Evolutionary conservation across 2,113 vertebrate genomes (phyloP).

Genomic region (Campylorhamphus procurvoides): DNA sequence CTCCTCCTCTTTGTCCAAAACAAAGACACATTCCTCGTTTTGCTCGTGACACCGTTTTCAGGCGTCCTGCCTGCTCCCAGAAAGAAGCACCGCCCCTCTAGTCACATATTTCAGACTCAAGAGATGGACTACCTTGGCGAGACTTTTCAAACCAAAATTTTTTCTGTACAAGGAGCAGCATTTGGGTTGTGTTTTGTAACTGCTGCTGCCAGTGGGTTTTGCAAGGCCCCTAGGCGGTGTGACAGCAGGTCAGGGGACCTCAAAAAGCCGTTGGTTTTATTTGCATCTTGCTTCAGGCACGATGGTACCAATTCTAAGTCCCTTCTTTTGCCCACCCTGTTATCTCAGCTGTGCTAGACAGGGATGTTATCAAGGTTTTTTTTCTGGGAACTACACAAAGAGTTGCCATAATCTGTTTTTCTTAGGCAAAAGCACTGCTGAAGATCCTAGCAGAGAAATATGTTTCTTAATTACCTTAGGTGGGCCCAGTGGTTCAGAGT

Average conservation of each 20-base stretch:
- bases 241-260: neutral
- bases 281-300: neutral
- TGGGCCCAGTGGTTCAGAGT: neutral
- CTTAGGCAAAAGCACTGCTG: neutral
- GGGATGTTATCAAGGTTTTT: neutral
- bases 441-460: neutral
- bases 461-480: neutral
- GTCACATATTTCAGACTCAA: rapidly evolving
- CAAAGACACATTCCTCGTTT: neutral
- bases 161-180: neutral
- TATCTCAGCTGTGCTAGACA: neutral
- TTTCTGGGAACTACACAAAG: neutral
- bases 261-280: neutral
- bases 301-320: rapidly evolving
- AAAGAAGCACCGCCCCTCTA: neutral
- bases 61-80: neutral
- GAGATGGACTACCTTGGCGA: neutral
- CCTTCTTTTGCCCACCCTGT: neutral
- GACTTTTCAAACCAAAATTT: neutral
- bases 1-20: neutral
- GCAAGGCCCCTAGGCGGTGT: neutral
- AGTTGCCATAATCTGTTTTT: neutral
- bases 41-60: rapidly evolving
- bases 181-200: neutral
- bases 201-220: neutral